A percentile compares a stretch with the other conserved stretches of the same genome.
Evolutionary conservation across 2,888 invertebrate genomes (phyloP).

Genomic region (Lithophane ornitopus): DNA sequence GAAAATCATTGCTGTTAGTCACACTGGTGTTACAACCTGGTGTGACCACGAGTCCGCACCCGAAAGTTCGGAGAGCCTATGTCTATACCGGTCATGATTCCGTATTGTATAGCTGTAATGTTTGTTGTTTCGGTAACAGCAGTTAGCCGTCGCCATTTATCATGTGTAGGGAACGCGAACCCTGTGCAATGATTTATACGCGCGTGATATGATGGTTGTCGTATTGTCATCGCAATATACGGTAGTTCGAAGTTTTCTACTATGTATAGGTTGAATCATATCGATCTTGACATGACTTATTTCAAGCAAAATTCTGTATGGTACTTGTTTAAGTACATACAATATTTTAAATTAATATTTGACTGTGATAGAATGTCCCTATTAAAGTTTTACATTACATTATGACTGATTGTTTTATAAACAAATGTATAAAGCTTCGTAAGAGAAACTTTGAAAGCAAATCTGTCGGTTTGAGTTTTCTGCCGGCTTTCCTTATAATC

Average conservation of each 20-base stretch:
- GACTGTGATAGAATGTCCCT: neutral
- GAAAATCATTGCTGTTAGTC: too few relatives aligned
- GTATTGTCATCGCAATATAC: neutral
- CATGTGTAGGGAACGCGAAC: neutral
- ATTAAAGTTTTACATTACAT: constrained; percentile 6
- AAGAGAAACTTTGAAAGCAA: constrained; percentile 13
- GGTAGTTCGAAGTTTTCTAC: neutral
- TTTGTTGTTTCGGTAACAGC: constrained; percentile 50
- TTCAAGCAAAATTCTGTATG: too few relatives aligned
- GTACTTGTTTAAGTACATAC: too few relatives aligned
- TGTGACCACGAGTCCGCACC: too few relatives aligned
- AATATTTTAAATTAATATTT: too few relatives aligned
- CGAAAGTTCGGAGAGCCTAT: neutral
- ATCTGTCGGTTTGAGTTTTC: constrained; percentile 10
- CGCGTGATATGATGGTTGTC: neutral
- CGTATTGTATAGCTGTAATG: constrained; percentile 26
- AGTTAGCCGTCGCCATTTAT: constrained; percentile 34
- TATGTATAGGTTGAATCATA: neutral
- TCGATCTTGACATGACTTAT: neutral
- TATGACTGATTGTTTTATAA: neutral
- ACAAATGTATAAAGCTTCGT: constrained; percentile 16
- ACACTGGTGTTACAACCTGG: too few relatives aligned
- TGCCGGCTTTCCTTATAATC: neutral
- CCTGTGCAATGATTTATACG: constrained; percentile 8
- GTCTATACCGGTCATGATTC: neutral